Base-by-base conservation (phyloP, 2,113 vertebrate species). In the Bubo scandiacus region DNA sequence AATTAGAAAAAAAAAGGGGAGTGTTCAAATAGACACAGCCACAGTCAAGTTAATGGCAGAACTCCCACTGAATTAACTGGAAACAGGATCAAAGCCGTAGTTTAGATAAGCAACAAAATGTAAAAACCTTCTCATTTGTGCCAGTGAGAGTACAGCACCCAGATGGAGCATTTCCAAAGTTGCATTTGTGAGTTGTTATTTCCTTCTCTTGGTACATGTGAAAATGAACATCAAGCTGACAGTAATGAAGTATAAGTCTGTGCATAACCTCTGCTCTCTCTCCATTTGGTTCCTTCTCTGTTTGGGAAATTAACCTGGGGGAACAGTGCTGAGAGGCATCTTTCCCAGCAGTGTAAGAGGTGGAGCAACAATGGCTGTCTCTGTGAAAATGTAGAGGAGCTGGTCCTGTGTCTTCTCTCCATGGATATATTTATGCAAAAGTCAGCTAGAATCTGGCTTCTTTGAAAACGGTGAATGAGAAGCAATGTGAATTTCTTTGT, bases 71-170 rank as follows among this genome's bases (percentile, higher is more conserved):
- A 92, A 81, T 47, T 52, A 36, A 75, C 61, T 57, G 27, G 32
- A 85, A 82, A 14, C 23, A 80, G 52, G 25, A 91, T 57, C 52
- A 45, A 93, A 40, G 40, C 27, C 70, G 38, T n/a, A 32, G 47
- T 52, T 89, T 63, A 90, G 47, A 79, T 32, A 72, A 82, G 30
- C 29, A 94, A 49, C 40, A 89, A 87, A 79, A 82, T 29, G 9
- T 67, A 67, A 74, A 89, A 92, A 27, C 1, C 17, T 88, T 55
- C 58, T 77, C 2, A 22, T 75, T 54, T 71, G 22, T 59, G n/a
- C 14, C 65, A 72, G 21, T 79, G 52, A 55, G 23, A 66, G 16
- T 17, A 42, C 26, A 57, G 36, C 5, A 85, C 21, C 7, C 61
- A 78, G 57, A 63, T 8, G 21, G 57, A 81, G 5, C 11, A 40